Evolutionary conservation across 53 echinoderm and acorn worm species (phyloP).

Genomic region (Antedon mediterranea): DNA sequence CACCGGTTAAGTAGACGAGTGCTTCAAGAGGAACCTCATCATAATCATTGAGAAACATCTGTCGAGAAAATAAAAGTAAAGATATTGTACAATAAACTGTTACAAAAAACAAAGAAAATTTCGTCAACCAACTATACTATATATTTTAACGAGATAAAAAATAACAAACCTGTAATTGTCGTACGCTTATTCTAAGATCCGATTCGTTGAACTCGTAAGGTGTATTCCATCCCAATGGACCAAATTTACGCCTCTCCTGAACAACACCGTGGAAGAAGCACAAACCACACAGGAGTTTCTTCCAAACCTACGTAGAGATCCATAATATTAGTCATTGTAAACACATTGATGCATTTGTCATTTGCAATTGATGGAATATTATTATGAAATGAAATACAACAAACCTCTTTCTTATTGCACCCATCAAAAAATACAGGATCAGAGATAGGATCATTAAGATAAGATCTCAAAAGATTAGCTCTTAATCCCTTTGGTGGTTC

Average conservation of each 20-base stretch:
- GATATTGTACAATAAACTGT: too few species aligned
- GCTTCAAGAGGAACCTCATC: slow-evolving; percentile 75
- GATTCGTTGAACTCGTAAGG: slow-evolving; percentile 94
- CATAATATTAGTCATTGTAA: too few species aligned
- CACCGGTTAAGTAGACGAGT: slow-evolving; percentile 66
- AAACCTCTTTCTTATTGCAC: slow-evolving; percentile 69
- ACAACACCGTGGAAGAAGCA: slow-evolving; percentile 95
- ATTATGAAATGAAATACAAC: neutral
- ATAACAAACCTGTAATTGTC: slow-evolving; percentile 61
- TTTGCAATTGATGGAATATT: too few species aligned
- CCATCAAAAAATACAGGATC: slow-evolving; percentile 79
- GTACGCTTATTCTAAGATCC: slow-evolving; percentile 85
- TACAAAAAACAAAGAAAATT: too few species aligned
- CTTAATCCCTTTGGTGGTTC: slow-evolving; percentile 86
- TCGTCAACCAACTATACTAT: too few species aligned
- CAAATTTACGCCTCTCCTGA: slow-evolving; percentile 88
- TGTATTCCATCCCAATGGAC: slow-evolving; percentile 87
- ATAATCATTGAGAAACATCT: slow-evolving; percentile 94
- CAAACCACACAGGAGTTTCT: slow-evolving; percentile 67
- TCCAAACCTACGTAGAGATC: slow-evolving; percentile 44
- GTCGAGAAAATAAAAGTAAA: neutral
- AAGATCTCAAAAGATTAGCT: slow-evolving; percentile 71
- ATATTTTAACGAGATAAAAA: neutral
- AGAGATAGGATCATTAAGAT: slow-evolving; percentile 88
- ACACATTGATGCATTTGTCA: too few species aligned